Base-by-base conservation (phyloP, 1,140 invertebrate genomes). In the Danaus melanippus region DNA sequence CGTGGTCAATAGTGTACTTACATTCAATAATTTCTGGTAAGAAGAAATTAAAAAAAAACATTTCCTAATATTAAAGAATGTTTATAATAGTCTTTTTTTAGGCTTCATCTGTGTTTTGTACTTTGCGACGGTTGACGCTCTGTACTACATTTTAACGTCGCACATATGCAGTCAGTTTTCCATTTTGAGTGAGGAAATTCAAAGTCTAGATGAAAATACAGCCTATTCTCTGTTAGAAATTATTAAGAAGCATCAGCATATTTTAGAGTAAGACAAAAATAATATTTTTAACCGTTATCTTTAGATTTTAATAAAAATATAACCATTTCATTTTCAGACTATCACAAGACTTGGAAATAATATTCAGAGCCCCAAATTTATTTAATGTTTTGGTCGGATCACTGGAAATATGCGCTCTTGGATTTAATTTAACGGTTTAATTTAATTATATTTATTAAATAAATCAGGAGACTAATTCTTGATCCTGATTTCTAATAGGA, bases 321-420 rank as follows among this genome's bases (percentile, higher is more conserved):
- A 32, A 32, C 21, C 21, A 8, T 32, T 58, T 43, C 12, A 42
- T 48, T 83, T 79, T 48, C 66, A 84, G 80, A 40, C 59, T 84
- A 8, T 64, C 72, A 8, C 66, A 78, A 61, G 69, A 76, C 51
- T 67, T 82, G 52, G 76, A 84, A 60, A 66, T 74, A 50, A 81
- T 84, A 55, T 84, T 84, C 50, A 68, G 63, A 11, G 67, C 61
- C n/a, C 71, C 74, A 3, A 84, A 84, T 61, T 67, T 84, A 42
- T 78, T 78, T 52, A 84, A 79, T 46, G 76, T 84, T 12, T 57
- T 84, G 32, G 60, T 81, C 17, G 79, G 77, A 44, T 82, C 81
- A 9, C 39, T 82, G 32, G 71, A 79, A 66, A 79, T 84, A 63
- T 84, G 79, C 48, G 77, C 74, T 41, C 69, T 84, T 8, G 76